Base-by-base conservation (phyloP, 1,140 invertebrate species). In the Telenomus remus region DNA sequence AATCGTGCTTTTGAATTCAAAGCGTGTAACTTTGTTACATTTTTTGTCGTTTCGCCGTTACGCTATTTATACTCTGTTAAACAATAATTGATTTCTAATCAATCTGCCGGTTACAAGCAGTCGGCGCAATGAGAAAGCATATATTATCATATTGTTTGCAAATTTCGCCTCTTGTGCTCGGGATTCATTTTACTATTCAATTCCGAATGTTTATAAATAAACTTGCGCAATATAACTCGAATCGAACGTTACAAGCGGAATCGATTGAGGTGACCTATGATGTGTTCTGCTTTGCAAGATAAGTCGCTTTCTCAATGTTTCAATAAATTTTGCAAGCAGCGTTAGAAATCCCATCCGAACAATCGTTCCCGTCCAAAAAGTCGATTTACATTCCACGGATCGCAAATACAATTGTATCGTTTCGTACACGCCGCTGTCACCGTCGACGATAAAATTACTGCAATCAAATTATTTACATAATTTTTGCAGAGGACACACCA, bases 81-180 rank as follows among this genome's bases (percentile, higher is more conserved):
- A 27, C 6, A 6, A 27, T 27, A 27, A 27, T 27, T 27, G 37
- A 39, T 11, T 11, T 9, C 37, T n/a, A 44, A 44, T 44, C 11
- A 44, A 44, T 44, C 43, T 27, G n/a, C 4, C 13, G 13, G 1
- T 44, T 12, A 12, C 12, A 1, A 44, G 0, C 2, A 44, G 43
- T 44, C 13, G 12, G 37, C 9, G 11, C 19, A 27, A 6, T 27
- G 19, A 27, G 19, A 27, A 27, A 12, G 43, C 43, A 44, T 44
- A 44, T 13, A 44, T 44, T 44, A 7, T 12, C 11, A 44, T 13
- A 44, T 44, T 44, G 43, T 44, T 44, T 44, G 43, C 43, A 44
- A 44, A 44, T 44, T 7, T 44, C n/a, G 13, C 7, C 11, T 44
- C 3, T 12, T 44, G 12, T 13, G n/a, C 9, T 39, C n/a, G 9